Evolutionary conservation across 2,113 vertebrate genomes (phyloP).

Genomic region (Ageneiosus marmoratus): DNA sequence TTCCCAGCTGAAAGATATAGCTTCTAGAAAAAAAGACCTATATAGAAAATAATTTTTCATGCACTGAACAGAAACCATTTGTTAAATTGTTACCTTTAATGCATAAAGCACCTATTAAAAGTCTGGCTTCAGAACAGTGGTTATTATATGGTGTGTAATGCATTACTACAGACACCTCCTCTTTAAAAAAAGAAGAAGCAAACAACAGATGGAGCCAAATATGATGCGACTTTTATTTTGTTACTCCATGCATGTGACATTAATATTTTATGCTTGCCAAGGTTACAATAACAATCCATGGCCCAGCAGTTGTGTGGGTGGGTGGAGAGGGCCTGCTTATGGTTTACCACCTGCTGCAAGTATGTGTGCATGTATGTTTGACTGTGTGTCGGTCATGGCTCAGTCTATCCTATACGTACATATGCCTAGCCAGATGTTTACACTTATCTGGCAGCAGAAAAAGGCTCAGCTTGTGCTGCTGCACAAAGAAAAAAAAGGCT

Average conservation of each 20-base stretch:
- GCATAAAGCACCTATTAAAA: slow-evolving; percentile 18
- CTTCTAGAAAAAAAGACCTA: not conserved
- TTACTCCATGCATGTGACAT: slow-evolving; percentile 1
- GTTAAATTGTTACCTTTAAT: not conserved
- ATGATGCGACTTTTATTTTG: slow-evolving; percentile 24
- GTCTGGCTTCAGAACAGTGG: slow-evolving; percentile 22
- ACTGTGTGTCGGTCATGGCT: not conserved
- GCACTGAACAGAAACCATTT: not conserved
- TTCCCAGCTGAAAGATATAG: not conserved
- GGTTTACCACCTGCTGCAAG: slow-evolving; percentile 13
- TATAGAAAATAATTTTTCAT: not conserved
- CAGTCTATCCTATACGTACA: not conserved
- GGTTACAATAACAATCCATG: slow-evolving; percentile 17
- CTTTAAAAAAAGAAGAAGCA: not conserved
- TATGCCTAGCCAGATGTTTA: slow-evolving; percentile 39
- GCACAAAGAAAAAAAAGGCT: not conserved
- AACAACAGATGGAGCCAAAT: slow-evolving; percentile 37
- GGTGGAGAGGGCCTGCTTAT: slow-evolving; percentile 12
- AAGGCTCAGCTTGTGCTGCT: slow-evolving; percentile 16
- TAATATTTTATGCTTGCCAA: slow-evolving; percentile 27
- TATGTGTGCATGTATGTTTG: not conserved
- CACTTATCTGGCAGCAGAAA: slow-evolving; percentile 28
- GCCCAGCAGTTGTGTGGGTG: slow-evolving; percentile 26
- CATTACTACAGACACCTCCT: slow-evolving; percentile 4
- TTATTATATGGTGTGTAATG: slow-evolving; percentile 36